Conservation (phyloP, 1,140 invertebrate species). For the Thaumetopoea pityocampa region DNA sequence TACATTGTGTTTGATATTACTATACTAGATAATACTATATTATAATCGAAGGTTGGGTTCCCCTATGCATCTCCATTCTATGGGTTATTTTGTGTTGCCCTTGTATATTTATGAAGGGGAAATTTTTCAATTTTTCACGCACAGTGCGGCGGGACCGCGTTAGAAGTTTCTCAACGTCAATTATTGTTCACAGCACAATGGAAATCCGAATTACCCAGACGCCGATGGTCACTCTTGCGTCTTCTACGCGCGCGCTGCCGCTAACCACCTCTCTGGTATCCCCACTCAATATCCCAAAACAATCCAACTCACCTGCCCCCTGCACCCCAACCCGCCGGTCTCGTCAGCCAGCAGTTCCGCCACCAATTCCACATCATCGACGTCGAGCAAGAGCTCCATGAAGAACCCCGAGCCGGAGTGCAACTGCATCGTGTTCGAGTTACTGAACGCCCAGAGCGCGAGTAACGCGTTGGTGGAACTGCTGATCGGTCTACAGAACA, state of each 20-base stretch:
- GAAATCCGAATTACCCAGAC: slow-evolving; percentile 71
- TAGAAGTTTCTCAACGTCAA: too few species aligned
- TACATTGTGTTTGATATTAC: too few species aligned
- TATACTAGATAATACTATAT: too few species aligned
- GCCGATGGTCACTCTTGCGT: slow-evolving; percentile 68
- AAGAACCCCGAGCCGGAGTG: slow-evolving; percentile 60
- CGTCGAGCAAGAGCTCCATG: slow-evolving; percentile 44
- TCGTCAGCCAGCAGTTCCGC: slow-evolving; percentile 30
- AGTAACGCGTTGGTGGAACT: slow-evolving; percentile 66
- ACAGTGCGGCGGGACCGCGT: too few species aligned
- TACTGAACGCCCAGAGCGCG: slow-evolving; percentile 62
- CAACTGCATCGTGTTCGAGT: slow-evolving; percentile 66
- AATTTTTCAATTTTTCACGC: too few species aligned
- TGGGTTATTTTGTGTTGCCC: too few species aligned
- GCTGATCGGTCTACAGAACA: slow-evolving; percentile 65
- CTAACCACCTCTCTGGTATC: slow-evolving; percentile 64
- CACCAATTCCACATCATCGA: slow-evolving; percentile 55
- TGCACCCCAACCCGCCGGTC: slow-evolving; percentile 51
- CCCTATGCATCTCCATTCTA: too few species aligned
- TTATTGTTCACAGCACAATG: slow-evolving; percentile 62
- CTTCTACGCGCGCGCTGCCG: slow-evolving; percentile 68
- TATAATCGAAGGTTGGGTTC: too few species aligned
- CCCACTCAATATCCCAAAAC: slow-evolving; percentile 59
- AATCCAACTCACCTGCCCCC: slow-evolving; percentile 60
- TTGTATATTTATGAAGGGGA: too few species aligned